These are phyloP conservation scores for Amazona vittata DNA, from an alignment of 2,113 vertebrate species.

Conservation along the genomic window DNA sequence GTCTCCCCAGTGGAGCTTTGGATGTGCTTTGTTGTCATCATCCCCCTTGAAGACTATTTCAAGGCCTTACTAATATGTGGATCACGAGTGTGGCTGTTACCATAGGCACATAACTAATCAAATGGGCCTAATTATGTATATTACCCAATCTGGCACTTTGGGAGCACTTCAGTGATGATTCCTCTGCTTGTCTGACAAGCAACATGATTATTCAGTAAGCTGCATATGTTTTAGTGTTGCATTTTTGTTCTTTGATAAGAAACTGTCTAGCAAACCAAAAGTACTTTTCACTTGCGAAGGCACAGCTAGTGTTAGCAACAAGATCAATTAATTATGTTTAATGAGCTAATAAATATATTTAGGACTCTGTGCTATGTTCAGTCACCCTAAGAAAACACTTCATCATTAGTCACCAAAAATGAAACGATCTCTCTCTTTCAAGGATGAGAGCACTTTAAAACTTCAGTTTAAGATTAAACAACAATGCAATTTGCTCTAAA, in stretches of 20 bases:
- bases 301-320: conserved; percentile 11
- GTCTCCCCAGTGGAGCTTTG: not conserved
- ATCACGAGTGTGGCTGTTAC: conserved; percentile 32
- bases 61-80: not conserved
- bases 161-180: conserved; percentile 42
- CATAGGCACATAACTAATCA: conserved; percentile 54
- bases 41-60: not conserved
- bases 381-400: conserved; percentile 54
- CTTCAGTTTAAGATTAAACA: not conserved
- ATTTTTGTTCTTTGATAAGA: not conserved
- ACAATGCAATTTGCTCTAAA: not conserved
- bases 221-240: not conserved
- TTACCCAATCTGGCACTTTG: conserved; percentile 41
- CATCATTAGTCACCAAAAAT: conserved; percentile 8
- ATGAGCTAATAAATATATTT: conserved; percentile 44
- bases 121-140: conserved; percentile 39
- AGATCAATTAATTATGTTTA: conserved; percentile 30
- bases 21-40: not conserved
- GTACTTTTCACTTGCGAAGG: not conserved
- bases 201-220: conserved; percentile 13
- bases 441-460: not conserved
- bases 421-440: not conserved
- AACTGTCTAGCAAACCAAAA: conserved; percentile 3
- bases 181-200: conserved; percentile 41
- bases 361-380: not conserved